Evolutionary conservation across 2,113 vertebrate species (phyloP).

Genomic region (Zosterops japonicus): DNA sequence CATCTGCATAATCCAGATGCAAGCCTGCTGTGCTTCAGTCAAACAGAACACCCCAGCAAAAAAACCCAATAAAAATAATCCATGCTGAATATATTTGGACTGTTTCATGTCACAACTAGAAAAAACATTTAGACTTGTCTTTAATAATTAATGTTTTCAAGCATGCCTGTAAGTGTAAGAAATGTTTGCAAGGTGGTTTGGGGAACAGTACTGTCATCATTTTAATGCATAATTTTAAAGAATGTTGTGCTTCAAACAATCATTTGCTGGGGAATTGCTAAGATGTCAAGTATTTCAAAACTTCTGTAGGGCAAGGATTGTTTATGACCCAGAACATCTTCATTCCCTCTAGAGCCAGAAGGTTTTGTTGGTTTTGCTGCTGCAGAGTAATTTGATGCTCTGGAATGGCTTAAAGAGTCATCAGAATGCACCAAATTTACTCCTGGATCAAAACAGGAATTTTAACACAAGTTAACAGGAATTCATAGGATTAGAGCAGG

Average conservation of each 20-base stretch:
- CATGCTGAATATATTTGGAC: neutral
- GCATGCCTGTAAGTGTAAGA: neutral
- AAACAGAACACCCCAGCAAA: neutral
- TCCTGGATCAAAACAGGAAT: neutral
- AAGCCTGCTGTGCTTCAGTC: neutral
- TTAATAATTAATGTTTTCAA: conserved; percentile 16
- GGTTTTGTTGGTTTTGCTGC: conserved; percentile 3
- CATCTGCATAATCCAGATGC: neutral
- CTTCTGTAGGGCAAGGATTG: neutral
- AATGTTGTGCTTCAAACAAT: neutral
- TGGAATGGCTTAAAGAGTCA: neutral
- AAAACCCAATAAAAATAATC: neutral
- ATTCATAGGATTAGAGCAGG: neutral
- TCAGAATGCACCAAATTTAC: neutral
- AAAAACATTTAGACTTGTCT: neutral
- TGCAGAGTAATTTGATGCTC: conserved; percentile 4
- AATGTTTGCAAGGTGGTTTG: neutral
- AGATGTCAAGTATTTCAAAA: neutral
- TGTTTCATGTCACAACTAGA: neutral
- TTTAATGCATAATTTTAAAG: neutral
- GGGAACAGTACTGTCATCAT: neutral
- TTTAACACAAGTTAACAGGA: neutral
- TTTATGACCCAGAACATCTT: neutral
- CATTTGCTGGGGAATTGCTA: neutral
- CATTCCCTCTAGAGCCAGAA: neutral